Conservation (phyloP, 2,113 vertebrate species). For the Halcyon senegalensis region DNA sequence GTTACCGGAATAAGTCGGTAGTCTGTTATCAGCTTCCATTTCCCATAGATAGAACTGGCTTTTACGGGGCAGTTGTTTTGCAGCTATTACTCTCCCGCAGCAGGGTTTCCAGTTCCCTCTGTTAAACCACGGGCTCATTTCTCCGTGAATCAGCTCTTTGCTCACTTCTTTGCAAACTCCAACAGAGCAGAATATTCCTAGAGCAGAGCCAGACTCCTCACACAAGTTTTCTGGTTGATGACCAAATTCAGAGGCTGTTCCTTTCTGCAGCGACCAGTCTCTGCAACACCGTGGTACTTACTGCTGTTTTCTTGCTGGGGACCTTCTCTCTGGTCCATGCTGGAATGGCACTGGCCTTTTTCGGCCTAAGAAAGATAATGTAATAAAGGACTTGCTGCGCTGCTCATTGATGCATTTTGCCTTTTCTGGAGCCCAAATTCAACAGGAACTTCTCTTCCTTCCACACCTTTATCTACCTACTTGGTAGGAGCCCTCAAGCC, state of each 20-base stretch:
- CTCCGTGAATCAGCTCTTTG: slow-evolving; percentile 34
- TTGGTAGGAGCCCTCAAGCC: neutral
- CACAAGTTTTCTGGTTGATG: neutral
- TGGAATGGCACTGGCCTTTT: neutral
- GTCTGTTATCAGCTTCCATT: neutral
- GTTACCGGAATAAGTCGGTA: neutral
- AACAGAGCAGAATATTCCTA: slow-evolving; percentile 2
- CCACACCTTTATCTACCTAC: neutral
- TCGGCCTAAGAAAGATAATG: neutral
- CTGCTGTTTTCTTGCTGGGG: neutral
- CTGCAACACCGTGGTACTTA: neutral
- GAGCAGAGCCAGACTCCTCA: neutral
- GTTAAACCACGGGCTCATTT: neutral
- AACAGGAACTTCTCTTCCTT: neutral
- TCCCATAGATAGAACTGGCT: neutral
- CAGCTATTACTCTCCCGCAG: neutral
- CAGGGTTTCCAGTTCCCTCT: neutral
- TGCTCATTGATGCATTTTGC: neutral
- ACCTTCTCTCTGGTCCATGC: neutral
- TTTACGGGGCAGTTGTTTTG: neutral
- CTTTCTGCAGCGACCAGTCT: neutral
- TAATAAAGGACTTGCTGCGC: neutral
- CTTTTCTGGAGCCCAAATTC: neutral
- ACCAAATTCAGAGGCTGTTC: neutral
- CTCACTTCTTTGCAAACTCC: neutral